Evolutionary conservation across 2,888 invertebrate genomes (phyloP).

Genomic region (Morinoia aosen): DNA sequence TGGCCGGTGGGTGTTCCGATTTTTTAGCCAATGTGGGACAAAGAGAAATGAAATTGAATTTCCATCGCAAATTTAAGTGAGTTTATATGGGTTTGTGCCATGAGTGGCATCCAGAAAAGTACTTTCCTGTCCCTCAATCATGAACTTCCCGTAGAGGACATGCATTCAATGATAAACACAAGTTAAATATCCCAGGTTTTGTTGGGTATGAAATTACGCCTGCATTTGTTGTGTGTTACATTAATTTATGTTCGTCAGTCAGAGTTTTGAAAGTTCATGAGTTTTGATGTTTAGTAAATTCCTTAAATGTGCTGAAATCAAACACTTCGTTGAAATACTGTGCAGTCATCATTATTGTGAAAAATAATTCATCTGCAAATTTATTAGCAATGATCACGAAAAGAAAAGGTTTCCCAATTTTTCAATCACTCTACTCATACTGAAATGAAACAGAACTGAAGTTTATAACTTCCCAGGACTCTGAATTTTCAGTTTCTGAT

Average conservation of each 20-base stretch:
- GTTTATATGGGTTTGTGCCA: neutral
- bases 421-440: no score
- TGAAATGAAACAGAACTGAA: no score
- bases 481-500: no score
- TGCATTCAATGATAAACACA: neutral
- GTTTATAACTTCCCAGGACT: no score
- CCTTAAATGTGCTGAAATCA: no score
- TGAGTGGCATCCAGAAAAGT: neutral
- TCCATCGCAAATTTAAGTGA: slow-evolving; percentile 7
- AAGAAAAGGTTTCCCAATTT: no score
- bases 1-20: slow-evolving; percentile 28
- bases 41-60: slow-evolving; percentile 25
- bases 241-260: neutral
- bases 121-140: neutral
- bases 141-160: neutral
- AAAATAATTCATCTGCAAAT: no score
- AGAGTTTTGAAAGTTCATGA: no score
- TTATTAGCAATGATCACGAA: no score
- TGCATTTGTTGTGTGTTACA: neutral
- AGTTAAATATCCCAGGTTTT: neutral
- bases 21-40: slow-evolving; percentile 2
- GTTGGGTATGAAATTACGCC: neutral
- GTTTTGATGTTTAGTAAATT: no score
- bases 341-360: no score
- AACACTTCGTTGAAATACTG: no score